Evolutionary conservation across 2,888 invertebrate species (phyloP).

Genomic region (Cinara cedri): DNA sequence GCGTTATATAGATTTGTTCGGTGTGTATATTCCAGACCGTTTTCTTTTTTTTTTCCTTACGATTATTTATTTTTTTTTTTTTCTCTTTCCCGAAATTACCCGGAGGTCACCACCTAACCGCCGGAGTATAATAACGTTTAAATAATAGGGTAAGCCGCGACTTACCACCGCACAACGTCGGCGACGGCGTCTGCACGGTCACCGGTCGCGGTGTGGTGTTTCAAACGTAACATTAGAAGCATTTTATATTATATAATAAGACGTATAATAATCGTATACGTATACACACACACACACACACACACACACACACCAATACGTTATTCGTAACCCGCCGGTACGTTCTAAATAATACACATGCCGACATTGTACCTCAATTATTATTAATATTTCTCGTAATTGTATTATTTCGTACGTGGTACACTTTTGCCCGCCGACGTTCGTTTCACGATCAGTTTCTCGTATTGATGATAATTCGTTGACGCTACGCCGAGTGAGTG

Average conservation of each 20-base stretch:
- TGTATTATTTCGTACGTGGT: background rate
- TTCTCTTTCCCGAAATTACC: constrained; percentile 35
- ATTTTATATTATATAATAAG: background rate
- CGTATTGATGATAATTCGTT: background rate
- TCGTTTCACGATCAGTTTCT: background rate
- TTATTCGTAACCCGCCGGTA: no score
- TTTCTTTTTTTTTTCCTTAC: no score
- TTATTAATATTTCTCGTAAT: background rate
- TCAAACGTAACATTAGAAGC: constrained; percentile 16
- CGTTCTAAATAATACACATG: constrained; percentile 1
- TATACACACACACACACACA: background rate
- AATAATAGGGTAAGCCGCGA: constrained; percentile 51
- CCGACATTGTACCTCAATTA: constrained; percentile 7
- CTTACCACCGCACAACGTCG: background rate
- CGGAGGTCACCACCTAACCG: constrained; percentile 8
- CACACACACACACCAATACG: no score
- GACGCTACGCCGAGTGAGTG: no score
- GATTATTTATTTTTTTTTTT: constrained; percentile 39
- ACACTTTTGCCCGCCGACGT: background rate
- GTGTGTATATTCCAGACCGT: constrained; percentile 21
- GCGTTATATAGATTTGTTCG: constrained; percentile 16
- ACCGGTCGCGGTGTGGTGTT: background rate
- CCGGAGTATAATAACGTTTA: constrained; percentile 36
- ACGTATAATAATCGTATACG: background rate
- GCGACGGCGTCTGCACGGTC: background rate